These are phyloP conservation scores for Euleptes europaea DNA, from an alignment of 2,113 vertebrate species.

Conservation along the genomic window DNA sequence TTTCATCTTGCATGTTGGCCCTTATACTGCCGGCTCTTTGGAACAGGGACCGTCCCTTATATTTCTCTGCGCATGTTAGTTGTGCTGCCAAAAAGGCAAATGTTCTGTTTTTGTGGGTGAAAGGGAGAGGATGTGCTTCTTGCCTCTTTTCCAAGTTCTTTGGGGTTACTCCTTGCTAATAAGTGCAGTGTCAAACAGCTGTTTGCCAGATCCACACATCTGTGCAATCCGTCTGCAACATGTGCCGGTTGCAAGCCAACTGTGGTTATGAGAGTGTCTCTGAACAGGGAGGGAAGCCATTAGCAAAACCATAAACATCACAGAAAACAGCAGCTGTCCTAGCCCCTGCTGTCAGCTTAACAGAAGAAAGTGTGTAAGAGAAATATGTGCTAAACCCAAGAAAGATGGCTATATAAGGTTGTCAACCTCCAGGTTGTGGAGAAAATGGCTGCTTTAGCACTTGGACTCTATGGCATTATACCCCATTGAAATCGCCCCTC, in stretches of 20 bases:
- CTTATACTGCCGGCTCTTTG: not conserved
- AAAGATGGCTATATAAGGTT: not conserved
- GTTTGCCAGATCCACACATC: conserved; percentile 39
- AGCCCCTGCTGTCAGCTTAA: not conserved
- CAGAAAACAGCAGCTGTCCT: rapidly evolving
- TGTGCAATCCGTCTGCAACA: conserved; percentile 36
- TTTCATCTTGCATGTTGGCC: not conserved
- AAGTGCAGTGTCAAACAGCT: conserved; percentile 31
- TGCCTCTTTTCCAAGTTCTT: not conserved
- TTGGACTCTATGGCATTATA: too few species aligned
- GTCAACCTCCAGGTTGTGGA: too few species aligned
- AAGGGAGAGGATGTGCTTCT: not conserved
- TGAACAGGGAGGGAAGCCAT: not conserved
- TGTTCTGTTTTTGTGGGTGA: not conserved
- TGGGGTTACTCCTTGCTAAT: not conserved
- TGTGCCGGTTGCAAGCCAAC: not conserved
- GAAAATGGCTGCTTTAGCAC: too few species aligned
- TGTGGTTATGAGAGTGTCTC: rapidly evolving
- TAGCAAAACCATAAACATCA: not conserved
- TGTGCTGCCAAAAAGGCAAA: not conserved
- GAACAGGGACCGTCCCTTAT: not conserved
- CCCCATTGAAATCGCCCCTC: too few species aligned
- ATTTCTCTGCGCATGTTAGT: not conserved
- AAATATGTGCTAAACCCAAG: not conserved
- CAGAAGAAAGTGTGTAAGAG: not conserved